Base-by-base conservation (phyloP, 2,888 invertebrate species). In the Elmis aenea region DNA sequence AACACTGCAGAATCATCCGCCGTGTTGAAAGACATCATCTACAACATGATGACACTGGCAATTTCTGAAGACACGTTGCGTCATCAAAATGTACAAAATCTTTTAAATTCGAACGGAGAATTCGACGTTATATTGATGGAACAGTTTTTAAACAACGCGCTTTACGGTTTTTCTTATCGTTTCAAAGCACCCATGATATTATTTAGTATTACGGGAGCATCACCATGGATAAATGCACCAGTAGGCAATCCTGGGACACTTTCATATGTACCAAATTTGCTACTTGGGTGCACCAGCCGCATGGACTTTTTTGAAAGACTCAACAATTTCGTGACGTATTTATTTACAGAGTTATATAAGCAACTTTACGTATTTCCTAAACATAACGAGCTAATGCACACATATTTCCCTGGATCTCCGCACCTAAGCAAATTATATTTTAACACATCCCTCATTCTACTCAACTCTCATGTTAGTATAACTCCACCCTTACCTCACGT, bases 401-500 rank as follows among this genome's bases (percentile, higher is more conserved):
- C 34, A 15, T 38, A 38, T 23, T 46, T 54, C 23, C 45, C 47
- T 1, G 33, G 43, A 13, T 45, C 46, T 0, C 48, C 41, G 11
- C 21, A 36, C 12, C n/a, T 52, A 2, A 27, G 29, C 2, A 38
- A 46, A 8, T 25, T 49, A 9, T 13, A 46, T 5, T 36, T 35
- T 10, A 50, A 51, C 13, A 31, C 43, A 2, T 49, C 52, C 1
- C 26, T 54, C 25, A 38, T 50, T 5, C 20, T 54, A 3, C 10
- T 53, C 12, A 53, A 53, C 18, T 62, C 68, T 5, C 75, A 77
- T 50, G 70, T 69, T 33, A 72, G 71, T 53, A 67, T 70, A 35
- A 70, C 71, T 28, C 46, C 58, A 2, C 65, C 73, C 1, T 54
- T 62, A 5, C 74, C 77, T 0, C 66, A 70, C 23, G 62, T 73